Percentiles rank a stretch among this genome's conserved stretches.
Conservation (phyloP, 1,140 invertebrate genomes). For the Temnothorax curvispinosus region DNA sequence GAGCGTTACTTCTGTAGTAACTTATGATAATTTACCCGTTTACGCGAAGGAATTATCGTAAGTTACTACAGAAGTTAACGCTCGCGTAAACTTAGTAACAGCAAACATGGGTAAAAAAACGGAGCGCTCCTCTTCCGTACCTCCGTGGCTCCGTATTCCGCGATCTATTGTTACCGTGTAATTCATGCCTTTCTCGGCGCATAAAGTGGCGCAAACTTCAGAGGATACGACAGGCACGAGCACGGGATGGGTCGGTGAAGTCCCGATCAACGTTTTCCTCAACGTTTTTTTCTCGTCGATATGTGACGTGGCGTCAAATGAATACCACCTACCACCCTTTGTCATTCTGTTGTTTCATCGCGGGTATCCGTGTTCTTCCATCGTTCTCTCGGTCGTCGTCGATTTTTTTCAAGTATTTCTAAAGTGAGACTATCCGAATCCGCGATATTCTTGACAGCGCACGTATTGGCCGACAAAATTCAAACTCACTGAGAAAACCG, state of each 20-base stretch:
- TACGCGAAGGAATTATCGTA: too few species aligned
- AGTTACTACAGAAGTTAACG: too few species aligned
- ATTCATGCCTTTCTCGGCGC: background rate
- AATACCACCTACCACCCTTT: background rate
- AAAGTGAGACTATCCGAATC: background rate
- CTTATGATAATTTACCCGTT: too few species aligned
- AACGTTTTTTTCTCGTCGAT: background rate
- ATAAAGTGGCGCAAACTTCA: constrained; percentile 36
- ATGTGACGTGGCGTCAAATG: background rate
- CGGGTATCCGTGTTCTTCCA: background rate
- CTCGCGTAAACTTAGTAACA: too few species aligned
- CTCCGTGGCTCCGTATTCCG: too few species aligned
- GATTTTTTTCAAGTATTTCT: background rate
- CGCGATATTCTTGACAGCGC: background rate
- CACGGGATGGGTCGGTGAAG: background rate
- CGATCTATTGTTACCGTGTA: background rate
- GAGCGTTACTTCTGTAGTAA: too few species aligned
- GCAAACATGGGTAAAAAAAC: too few species aligned
- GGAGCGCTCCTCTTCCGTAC: too few species aligned
- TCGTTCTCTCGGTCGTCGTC: background rate
- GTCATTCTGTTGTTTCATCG: constrained; percentile 7
- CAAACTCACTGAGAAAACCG: background rate
- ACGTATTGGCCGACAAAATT: background rate
- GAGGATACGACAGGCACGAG: background rate
- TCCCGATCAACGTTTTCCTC: background rate